Conservation (phyloP, 2,888 invertebrate species). For the Sarcophaga caerulescens region DNA sequence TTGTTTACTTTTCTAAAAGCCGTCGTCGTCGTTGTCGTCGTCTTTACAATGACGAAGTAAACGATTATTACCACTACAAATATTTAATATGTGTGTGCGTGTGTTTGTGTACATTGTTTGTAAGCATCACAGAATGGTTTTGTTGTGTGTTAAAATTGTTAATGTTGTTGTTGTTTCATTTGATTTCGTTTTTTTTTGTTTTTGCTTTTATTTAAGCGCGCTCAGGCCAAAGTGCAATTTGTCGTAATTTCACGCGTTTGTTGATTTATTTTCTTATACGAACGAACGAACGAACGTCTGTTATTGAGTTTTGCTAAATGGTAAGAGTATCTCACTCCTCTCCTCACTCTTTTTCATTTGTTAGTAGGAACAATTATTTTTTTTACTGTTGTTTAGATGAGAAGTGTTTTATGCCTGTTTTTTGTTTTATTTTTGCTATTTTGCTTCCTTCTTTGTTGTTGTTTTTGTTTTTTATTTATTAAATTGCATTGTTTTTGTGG, state of each 20-base stretch:
- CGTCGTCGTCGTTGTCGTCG: background rate
- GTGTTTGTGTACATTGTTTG: background rate
- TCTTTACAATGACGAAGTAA: background rate
- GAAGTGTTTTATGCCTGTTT: background rate
- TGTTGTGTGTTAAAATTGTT: background rate
- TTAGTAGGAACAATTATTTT: background rate
- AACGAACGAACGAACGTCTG: conserved; percentile 30
- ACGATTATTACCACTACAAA: background rate
- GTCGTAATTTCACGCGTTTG: conserved; percentile 68
- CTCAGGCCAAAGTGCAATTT: conserved; percentile 69
- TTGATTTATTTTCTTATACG: conserved; percentile 65
- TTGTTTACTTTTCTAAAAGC: background rate
- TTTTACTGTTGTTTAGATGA: background rate
- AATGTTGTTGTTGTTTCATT: background rate
- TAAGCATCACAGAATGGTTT: background rate
- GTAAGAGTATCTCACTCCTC: background rate
- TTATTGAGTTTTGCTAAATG: conserved; percentile 55
- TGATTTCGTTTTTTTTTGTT: conserved; percentile 11
- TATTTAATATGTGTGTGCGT: background rate
- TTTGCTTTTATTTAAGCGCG: conserved; percentile 63
- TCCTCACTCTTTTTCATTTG: background rate
- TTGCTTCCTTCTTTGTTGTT: conserved; percentile 53
- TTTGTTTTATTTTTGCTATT: background rate
- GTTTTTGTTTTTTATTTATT: conserved; percentile 46
- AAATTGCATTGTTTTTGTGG: conserved; percentile 57